Base-by-base conservation (phyloP, 35 echinoderm and acorn worm species). In the Hemicentrotus pulcherrimus region DNA sequence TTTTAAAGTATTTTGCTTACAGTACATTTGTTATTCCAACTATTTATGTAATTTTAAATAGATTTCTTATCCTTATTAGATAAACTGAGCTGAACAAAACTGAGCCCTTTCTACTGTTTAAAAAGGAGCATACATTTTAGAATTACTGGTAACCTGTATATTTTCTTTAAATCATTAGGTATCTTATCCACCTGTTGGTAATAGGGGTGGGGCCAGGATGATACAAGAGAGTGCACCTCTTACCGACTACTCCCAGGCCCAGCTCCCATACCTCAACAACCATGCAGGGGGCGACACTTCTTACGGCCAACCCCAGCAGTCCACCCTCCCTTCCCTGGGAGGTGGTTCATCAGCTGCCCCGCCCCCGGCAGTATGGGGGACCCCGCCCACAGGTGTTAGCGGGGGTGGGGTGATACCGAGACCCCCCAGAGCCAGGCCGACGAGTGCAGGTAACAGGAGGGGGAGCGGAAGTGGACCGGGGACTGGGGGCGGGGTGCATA, bases 351-450 rank as follows among this genome's bases (percentile, higher is more conserved):
- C 95, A 24, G 78, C 71, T 10, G 78, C 86, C 45, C 94, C 96
- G 92, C 61, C 47, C 30, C 14, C 96, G 32, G 70, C 95, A 58
- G 58, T 94, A 88, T 96, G 95, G 95, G 46, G 95, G 91, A 71
- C 94, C 15, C 91, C 91, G 5, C 60, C 70, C 3, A 61, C 95
- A 52, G 61, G 92, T 19, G 13, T 47, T 18, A 52, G 94, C 59
- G 95, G 47, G 5, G 86, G 94, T 46, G 96, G 94, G 47, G 97
- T 99, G 24, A 94, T 97, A 28, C 98, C 98, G 61, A 88, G 97
- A 86, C 98, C 98, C 31, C 98, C 98, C 1, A 99, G 96, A 92
- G 95, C 97, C 7, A 97, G 98, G 65, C 98, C 98, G 14, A 95
- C 97, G 22, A 99, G 98, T 95, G 98, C 98, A 19, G 98, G 97